Evolutionary conservation across 2,888 invertebrate genomes (phyloP), one percentile per base, ranked within the genome.

Genomic region (Oscheius myriophilus): DNA sequence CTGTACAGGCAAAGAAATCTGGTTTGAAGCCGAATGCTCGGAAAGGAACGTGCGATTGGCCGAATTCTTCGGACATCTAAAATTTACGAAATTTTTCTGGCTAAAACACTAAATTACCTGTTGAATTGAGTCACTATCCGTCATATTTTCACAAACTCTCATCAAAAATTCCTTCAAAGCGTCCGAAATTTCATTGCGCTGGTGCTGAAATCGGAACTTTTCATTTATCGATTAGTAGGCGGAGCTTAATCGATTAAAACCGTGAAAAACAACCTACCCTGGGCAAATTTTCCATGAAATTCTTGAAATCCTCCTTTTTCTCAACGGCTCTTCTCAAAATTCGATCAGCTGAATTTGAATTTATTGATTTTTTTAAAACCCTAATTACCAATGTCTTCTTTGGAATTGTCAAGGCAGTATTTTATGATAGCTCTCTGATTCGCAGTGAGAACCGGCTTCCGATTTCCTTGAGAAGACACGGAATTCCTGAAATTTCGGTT

Each of bases 1-100:
- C 82, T 9, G 79, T 80, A 53, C 72, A 72, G n/a, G 78, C 80
- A 62, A 83, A 83, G 71, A 81, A 83, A 66, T 83, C 83, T 0
- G 75, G 75, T 45, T 82, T 82, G 74, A 83, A 83, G 43, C 81
- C 82, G 51, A 67, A 63, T 16, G 71, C 59, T 18, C 83, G 71
- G 55, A 79, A 78, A 26, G 69, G 75, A 11, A 76, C 82, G 58
- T 83, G 80, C 7, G 61, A 72, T 21, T 75, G 75, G 12, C 83
- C 83, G 58, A 79, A 83, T 18, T 79, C 79, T 42, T 76, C 75
- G 51, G 76, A 69, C 16, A 76, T 49, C 57, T 70, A 33, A 43
- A 72, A 33, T 18, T 42, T 42, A 21, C 1, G 57, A 16, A 9
- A 16, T 53, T 16, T 51, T 21, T 65, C 45, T 11, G 39, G 1